These are phyloP conservation scores for Hyposmocoma kahamanoa DNA, from an alignment of 1,140 invertebrate genomes.

Conservation along the genomic window DNA sequence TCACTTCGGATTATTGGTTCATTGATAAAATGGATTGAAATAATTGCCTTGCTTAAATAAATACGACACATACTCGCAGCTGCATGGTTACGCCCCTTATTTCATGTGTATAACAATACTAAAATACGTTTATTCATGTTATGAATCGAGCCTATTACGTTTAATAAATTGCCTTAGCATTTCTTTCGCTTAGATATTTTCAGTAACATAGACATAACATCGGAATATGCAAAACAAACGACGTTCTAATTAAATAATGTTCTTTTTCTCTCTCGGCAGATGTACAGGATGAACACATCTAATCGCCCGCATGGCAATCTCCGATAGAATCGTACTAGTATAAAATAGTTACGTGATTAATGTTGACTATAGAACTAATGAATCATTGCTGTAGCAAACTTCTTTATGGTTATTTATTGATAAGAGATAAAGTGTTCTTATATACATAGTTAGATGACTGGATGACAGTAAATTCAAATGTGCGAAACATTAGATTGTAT, in stretches of 20 bases:
- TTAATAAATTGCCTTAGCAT: not conserved
- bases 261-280: conserved; percentile 76
- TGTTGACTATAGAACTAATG: conserved; percentile 24
- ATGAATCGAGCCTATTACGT: not conserved
- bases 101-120: not conserved
- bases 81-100: not conserved
- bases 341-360: conserved; percentile 10
- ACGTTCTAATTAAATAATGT: conserved; percentile 30
- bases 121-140: not conserved
- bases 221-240: not conserved
- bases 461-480: conserved; percentile 21
- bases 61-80: no score
- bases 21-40: no score
- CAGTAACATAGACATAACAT: not conserved
- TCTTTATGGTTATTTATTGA: conserved; percentile 26
- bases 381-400: conserved; percentile 22
- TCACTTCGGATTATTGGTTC: no score
- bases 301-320: conserved; percentile 46
- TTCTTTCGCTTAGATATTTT: not conserved
- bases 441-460: conserved; percentile 54
- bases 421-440: conserved; percentile 70
- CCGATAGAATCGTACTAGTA: conserved; percentile 22
- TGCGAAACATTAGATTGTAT: conserved; percentile 10
- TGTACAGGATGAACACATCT: conserved; percentile 77
- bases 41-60: no score